These are phyloP conservation scores for Lasius fuliginosus DNA, from an alignment of 2,888 invertebrate genomes.

Conservation along the genomic window DNA sequence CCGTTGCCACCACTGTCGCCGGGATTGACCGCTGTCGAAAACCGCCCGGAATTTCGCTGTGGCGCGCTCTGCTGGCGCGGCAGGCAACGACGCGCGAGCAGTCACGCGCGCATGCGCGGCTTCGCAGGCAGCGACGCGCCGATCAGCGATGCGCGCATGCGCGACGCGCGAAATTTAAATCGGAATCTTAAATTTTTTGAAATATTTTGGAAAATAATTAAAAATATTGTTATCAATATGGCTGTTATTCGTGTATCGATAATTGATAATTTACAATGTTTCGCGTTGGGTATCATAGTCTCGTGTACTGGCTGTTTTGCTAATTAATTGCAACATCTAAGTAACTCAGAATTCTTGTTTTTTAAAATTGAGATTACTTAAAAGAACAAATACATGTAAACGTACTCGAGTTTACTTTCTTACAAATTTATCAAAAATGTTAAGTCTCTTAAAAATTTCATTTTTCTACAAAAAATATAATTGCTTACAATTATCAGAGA, in stretches of 20 bases:
- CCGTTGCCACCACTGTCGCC: constrained; percentile 62
- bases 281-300: not conserved
- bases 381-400: not conserved
- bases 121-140: no score
- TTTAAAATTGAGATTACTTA: not conserved
- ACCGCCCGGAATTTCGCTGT: constrained; percentile 80
- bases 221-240: not conserved
- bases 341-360: not conserved
- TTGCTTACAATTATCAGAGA: not conserved
- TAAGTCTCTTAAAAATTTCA: not conserved
- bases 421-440: not conserved
- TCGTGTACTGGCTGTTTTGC: not conserved
- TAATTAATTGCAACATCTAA: not conserved
- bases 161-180: not conserved
- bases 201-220: not conserved
- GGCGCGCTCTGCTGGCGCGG: constrained; percentile 67
- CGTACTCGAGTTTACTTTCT: not conserved
- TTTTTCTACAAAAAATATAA: not conserved
- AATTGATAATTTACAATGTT: not conserved
- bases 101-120: no score
- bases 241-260: not conserved
- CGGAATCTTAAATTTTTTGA: not conserved
- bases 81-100: not conserved
- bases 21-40: constrained; percentile 79
- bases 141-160: no score